Conservation (phyloP, 2,113 vertebrate genomes). For the Halichoerus grypus region DNA sequence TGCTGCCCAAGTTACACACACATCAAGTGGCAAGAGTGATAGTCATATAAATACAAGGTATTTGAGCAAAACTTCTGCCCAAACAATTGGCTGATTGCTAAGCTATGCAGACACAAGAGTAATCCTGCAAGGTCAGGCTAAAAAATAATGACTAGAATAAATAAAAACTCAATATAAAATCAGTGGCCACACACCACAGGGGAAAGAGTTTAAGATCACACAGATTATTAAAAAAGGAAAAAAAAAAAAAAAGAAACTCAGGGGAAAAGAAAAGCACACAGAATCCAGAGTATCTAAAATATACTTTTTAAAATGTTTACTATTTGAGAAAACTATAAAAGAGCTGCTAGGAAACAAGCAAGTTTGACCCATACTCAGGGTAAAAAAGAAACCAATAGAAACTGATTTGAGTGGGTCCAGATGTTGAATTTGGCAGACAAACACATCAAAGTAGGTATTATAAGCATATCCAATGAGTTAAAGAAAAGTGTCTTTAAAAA, state of each 20-base stretch:
- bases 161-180: neutral
- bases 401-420: neutral
- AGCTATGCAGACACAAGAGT: neutral
- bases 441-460: neutral
- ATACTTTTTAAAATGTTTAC: neutral
- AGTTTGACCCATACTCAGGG: neutral
- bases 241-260: neutral
- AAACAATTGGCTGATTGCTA: neutral
- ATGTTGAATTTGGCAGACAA: neutral
- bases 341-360: neutral
- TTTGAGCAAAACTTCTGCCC: neutral
- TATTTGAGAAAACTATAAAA: neutral
- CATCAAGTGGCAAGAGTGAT: too few species aligned
- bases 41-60: accelerated
- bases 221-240: neutral
- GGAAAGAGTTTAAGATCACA: neutral
- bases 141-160: neutral
- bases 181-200: neutral
- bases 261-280: accelerated
- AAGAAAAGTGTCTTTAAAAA: neutral
- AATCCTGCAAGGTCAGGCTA: neutral
- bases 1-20: too few species aligned
- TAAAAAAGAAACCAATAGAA: neutral
- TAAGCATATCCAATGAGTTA: neutral
- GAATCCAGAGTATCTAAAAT: neutral